A percentile compares a stretch with the other conserved stretches of the same genome.
Evolutionary conservation across 1,140 invertebrate genomes (phyloP).

Genomic region (Pogonomyrmex californicus): DNA sequence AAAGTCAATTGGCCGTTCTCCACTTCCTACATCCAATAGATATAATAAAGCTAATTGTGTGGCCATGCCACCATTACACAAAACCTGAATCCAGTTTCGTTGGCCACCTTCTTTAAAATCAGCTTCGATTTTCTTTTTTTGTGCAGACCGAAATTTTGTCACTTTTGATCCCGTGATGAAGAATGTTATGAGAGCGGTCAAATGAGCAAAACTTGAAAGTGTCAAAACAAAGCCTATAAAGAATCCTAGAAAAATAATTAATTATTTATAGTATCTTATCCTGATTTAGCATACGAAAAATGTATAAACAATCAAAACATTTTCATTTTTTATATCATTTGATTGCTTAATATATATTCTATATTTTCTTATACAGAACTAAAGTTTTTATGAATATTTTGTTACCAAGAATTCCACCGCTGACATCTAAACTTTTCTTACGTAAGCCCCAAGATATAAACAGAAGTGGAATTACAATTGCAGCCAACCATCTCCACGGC

Average conservation of each 20-base stretch:
- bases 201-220: constrained; percentile 93
- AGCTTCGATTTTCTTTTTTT: constrained; percentile 92
- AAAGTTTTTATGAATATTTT: constrained; percentile 30
- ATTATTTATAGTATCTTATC: not conserved
- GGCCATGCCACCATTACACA: constrained; percentile 96
- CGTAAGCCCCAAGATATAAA: constrained; percentile 90
- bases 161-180: constrained; percentile 94
- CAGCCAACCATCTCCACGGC: constrained; percentile 91
- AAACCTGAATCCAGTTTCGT: constrained; percentile 96
- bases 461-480: constrained; percentile 90
- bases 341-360: not conserved
- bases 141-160: constrained; percentile 91
- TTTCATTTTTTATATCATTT: not conserved
- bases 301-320: not conserved
- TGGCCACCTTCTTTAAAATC: constrained; percentile 96
- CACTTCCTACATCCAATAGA: constrained; percentile 93
- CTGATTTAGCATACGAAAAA: not conserved
- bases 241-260: constrained; percentile 87
- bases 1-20: constrained; percentile 94
- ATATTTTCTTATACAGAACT: not conserved
- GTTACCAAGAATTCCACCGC: constrained; percentile 91
- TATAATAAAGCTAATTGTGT: constrained; percentile 93
- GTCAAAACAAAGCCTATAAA: constrained; percentile 94
- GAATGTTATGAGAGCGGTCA: constrained; percentile 92
- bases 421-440: constrained; percentile 90